A percentile compares a stretch with the other conserved stretches of the same genome.
Conservation (phyloP, 1,140 invertebrate genomes). For the Lepidurus arcticus region DNA sequence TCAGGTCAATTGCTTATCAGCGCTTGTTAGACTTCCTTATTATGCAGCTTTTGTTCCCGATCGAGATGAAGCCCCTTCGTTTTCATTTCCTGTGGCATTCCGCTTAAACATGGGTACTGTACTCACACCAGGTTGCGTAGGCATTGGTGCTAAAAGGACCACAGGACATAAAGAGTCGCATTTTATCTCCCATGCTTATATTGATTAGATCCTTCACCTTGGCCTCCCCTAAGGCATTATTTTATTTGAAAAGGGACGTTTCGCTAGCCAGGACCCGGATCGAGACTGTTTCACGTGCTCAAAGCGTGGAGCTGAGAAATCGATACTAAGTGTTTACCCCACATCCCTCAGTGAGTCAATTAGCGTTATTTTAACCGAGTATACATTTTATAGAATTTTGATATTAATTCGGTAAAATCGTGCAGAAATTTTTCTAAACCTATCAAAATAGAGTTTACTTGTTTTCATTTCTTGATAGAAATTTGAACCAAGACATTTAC, state of each 20-base stretch:
- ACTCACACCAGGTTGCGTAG: not conserved
- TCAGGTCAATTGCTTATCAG: not conserved
- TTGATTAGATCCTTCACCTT: slow-evolving; percentile 6
- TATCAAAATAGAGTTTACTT: too few relatives aligned
- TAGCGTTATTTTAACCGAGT: not conserved
- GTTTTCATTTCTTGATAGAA: not conserved
- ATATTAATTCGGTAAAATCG: too few relatives aligned
- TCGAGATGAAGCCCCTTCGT: not conserved
- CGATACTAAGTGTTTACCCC: not conserved
- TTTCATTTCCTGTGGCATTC: slow-evolving; percentile 7
- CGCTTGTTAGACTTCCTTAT: not conserved
- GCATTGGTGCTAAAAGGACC: not conserved
- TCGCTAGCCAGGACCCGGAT: not conserved
- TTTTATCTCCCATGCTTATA: not conserved
- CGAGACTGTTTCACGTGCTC: not conserved
- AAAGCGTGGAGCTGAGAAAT: not conserved
- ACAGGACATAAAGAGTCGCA: not conserved
- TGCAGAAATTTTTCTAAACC: too few relatives aligned
- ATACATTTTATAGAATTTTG: too few relatives aligned
- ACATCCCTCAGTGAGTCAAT: not conserved
- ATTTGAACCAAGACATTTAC: not conserved
- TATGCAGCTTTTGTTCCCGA: not conserved
- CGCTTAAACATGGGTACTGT: not conserved
- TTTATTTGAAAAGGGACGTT: not conserved
- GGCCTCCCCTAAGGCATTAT: not conserved